Evolutionary conservation across 92 coral and sea anemone genomes (phyloP).

Genomic region (Siderastrea radians): DNA sequence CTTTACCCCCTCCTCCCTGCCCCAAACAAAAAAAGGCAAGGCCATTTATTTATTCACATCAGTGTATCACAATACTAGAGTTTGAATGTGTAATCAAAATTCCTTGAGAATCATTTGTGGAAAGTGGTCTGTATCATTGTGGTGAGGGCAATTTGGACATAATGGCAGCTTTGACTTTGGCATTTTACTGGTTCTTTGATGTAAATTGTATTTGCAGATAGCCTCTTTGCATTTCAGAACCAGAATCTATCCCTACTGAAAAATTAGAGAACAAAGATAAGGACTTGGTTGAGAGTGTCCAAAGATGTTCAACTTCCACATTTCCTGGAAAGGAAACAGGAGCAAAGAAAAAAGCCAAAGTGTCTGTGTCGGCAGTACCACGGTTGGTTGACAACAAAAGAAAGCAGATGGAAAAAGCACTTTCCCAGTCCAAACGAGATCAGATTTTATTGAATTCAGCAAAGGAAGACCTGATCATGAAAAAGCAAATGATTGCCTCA

Average conservation of each 20-base stretch:
- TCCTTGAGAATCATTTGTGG: background rate
- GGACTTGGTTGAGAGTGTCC: background rate
- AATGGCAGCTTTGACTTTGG: slow-evolving; percentile 12
- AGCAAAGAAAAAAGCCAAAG: background rate
- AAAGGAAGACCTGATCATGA: slow-evolving; percentile 45
- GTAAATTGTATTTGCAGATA: background rate
- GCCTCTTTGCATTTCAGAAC: slow-evolving; percentile 9
- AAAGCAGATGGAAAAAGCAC: slow-evolving; percentile 50
- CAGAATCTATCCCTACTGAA: slow-evolving; percentile 1
- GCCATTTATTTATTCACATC: background rate
- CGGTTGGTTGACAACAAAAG: slow-evolving; percentile 47
- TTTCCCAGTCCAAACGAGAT: slow-evolving; percentile 42
- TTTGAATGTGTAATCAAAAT: background rate
- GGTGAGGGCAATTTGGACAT: slow-evolving; percentile 12
- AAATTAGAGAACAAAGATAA: background rate
- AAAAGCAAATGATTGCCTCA: slow-evolving; percentile 36
- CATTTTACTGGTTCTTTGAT: background rate
- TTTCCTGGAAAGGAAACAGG: background rate
- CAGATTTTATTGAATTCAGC: slow-evolving; percentile 40
- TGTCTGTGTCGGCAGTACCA: slow-evolving; percentile 29
- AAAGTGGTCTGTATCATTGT: slow-evolving; percentile 7
- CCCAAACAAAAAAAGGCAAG: background rate
- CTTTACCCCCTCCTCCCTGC: slow-evolving; percentile 1
- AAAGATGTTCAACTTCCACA: slow-evolving; percentile 1
- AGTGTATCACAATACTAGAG: slow-evolving; percentile 1